phyloP scores from a whole-genome alignment of 2,797 vertebrate species.

The Telmatherina bonti region DNA sequence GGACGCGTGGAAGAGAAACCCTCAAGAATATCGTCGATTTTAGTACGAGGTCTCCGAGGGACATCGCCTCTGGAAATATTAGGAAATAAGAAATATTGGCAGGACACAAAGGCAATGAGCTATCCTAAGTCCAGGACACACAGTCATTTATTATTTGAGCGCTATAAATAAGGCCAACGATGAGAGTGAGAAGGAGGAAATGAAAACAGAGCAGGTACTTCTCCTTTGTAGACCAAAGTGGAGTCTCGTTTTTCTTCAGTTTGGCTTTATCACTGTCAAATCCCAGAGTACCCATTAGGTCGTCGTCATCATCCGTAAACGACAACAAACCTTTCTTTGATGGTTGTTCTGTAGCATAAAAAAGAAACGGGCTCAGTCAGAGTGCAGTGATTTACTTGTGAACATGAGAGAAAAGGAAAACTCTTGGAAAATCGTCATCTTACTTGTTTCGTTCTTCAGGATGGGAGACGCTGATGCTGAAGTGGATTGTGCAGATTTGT shows the following conservation, averaged over 20 bases:
- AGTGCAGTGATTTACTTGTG: not conserved
- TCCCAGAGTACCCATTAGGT: constrained; percentile 87
- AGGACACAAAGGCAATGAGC: not conserved
- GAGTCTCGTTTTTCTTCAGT: constrained; percentile 61
- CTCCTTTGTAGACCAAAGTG: constrained; percentile 64
- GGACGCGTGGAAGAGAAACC: constrained; percentile 78
- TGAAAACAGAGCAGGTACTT: constrained; percentile 60
- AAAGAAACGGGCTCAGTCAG: not conserved
- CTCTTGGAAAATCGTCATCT: not conserved
- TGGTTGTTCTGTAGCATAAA: constrained; percentile 44
- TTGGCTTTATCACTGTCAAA: constrained; percentile 77
- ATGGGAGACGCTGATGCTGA: constrained; percentile 43
- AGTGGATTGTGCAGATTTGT: constrained; percentile 46
- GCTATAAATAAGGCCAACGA: constrained; percentile 49
- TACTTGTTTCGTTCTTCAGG: constrained; percentile 61
- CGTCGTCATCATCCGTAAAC: constrained; percentile 87
- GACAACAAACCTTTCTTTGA: constrained; percentile 74
- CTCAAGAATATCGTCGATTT: constrained; percentile 89
- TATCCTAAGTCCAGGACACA: constrained; percentile 24
- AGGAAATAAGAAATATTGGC: not conserved
- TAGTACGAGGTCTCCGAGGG: constrained; percentile 82
- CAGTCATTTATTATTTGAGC: constrained; percentile 56
- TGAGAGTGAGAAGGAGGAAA: not conserved
- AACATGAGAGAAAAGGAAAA: not conserved
- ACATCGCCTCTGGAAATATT: constrained; percentile 67